Percentiles rank a stretch among this genome's conserved stretches.
Evolutionary conservation across 2,888 invertebrate genomes (phyloP).

Genomic region (Arge pagana): DNA sequence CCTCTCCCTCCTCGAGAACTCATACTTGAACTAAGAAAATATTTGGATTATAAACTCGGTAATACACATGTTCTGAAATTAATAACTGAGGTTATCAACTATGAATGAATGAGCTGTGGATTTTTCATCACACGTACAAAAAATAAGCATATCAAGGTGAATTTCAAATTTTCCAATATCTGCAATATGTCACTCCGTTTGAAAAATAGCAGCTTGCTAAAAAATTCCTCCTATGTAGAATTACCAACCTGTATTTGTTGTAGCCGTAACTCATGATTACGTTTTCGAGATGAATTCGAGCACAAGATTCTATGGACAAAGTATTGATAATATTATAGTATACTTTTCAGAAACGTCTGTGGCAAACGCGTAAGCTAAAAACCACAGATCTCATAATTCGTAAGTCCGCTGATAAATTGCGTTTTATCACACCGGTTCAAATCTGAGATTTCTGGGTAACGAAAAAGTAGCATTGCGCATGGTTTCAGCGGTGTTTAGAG

Average conservation of each 20-base stretch:
- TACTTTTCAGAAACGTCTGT: too few species aligned
- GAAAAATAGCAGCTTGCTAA: background rate
- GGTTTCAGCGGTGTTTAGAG: too few species aligned
- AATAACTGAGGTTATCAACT: background rate
- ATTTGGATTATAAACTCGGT: background rate
- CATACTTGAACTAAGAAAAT: slow-evolving; percentile 43
- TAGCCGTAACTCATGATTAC: slow-evolving; percentile 49
- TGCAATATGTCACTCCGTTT: too few species aligned
- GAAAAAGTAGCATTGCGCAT: too few species aligned
- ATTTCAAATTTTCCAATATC: background rate
- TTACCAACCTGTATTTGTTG: slow-evolving; percentile 51
- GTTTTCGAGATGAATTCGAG: slow-evolving; percentile 32
- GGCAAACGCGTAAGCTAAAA: too few species aligned
- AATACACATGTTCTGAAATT: slow-evolving; percentile 7
- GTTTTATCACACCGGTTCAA: too few species aligned
- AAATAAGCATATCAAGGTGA: background rate
- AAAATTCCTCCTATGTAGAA: slow-evolving; percentile 1
- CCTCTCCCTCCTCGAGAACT: slow-evolving; percentile 53
- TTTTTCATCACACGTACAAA: background rate
- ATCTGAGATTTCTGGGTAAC: too few species aligned
- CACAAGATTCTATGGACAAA: slow-evolving; percentile 36
- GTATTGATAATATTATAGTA: slow-evolving; percentile 27
- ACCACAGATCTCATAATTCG: too few species aligned
- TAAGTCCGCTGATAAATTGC: too few species aligned
- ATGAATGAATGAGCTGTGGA: background rate